Conservation (phyloP, 2,797 vertebrate species). For the Strix occidentalis region DNA sequence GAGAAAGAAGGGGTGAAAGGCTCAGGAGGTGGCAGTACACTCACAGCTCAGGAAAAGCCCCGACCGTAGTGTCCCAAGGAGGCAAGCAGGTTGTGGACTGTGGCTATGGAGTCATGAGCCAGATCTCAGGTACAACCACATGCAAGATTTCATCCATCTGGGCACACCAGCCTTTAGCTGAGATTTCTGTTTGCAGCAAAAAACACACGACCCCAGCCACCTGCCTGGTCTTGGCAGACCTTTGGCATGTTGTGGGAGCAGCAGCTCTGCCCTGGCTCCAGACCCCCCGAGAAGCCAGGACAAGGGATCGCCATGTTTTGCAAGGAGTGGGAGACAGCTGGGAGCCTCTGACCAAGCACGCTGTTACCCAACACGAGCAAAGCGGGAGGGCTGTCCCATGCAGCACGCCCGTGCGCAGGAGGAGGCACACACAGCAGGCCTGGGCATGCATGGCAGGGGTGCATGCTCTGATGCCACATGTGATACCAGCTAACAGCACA, state of each 20-base stretch:
- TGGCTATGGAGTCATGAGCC: not conserved
- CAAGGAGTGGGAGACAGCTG: not conserved
- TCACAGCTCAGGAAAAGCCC: not conserved
- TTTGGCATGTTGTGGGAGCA: not conserved
- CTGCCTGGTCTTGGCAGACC: not conserved
- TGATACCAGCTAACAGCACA: not conserved
- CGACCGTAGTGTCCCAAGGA: accelerated
- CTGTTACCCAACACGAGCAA: not conserved
- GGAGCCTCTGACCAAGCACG: not conserved
- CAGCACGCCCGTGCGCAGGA: accelerated
- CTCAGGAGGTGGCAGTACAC: not conserved
- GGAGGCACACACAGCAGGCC: not conserved
- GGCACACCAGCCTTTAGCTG: not conserved
- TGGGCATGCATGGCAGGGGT: not conserved
- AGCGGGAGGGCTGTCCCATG: not conserved
- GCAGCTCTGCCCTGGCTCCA: not conserved
- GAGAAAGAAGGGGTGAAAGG: not conserved
- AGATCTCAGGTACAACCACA: not conserved
- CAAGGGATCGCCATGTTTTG: accelerated
- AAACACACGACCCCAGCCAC: not conserved
- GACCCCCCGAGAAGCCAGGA: not conserved
- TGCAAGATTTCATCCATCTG: not conserved
- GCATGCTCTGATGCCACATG: no score
- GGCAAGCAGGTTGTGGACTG: not conserved
- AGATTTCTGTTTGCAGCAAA: not conserved